A percentile compares a stretch with the other conserved stretches of the same genome.
Evolutionary conservation across 2,113 vertebrate genomes (phyloP).

Genomic region (Eurystomus gularis): DNA sequence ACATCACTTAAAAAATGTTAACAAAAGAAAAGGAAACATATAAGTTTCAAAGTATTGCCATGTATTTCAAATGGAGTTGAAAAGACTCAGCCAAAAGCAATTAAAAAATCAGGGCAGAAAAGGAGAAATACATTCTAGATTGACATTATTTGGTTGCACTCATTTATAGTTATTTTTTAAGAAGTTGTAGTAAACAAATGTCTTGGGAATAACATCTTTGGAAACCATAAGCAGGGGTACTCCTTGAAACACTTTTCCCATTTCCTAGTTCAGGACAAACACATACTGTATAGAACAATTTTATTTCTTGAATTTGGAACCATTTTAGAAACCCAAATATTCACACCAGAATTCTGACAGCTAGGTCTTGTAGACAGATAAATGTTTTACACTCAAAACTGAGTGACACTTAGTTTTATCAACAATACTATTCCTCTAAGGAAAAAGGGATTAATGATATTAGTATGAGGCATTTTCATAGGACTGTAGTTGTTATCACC

Average conservation of each 20-base stretch:
- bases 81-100: background rate
- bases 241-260: background rate
- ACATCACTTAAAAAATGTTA: background rate
- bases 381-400: background rate
- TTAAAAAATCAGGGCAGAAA: background rate
- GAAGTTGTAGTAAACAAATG: background rate
- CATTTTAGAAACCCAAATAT: background rate
- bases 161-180: background rate
- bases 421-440: background rate
- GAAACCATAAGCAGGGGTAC: background rate
- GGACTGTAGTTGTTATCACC: background rate
- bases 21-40: background rate
- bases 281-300: background rate
- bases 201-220: background rate
- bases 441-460: background rate
- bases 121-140: background rate
- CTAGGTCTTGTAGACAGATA: background rate
- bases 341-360: background rate
- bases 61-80: background rate
- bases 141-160: background rate
- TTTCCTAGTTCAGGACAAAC: background rate
- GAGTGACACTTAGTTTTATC: background rate
- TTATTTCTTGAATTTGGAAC: background rate
- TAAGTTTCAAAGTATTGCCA: background rate
- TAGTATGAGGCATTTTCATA: background rate